Evolutionary conservation across 2,797 vertebrate genomes (phyloP), one percentile per base, ranked within the genome.

Genomic region (Neostethus bicornis): DNA sequence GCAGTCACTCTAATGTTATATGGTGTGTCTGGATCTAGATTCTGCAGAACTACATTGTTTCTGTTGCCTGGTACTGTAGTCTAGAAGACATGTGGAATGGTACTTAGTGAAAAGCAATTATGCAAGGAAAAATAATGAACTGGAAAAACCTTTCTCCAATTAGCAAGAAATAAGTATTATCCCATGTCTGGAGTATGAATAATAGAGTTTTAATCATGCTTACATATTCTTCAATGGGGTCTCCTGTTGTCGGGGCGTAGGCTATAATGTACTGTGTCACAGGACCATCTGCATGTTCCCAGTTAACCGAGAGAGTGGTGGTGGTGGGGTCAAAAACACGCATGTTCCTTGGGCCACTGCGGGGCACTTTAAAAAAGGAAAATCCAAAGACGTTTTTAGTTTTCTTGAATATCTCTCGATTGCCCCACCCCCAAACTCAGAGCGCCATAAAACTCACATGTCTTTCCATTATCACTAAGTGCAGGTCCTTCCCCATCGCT

Each of bases 161-260:
- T 38, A 32, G 5, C 50, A 1, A 44, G 2, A 48, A 21, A 7
- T n/a, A 3, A 1, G 2, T 34, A 19, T 14, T 3, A 8, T 54
- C 5, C 46, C 2, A 6, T 11, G 1, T 11, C 25, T 5, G 7
- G 16, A 38, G 48, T 3, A 1, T 8, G 25, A 21, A 10, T 39
- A 20, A 29, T 35, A 1, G 11, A 50, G 12, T 21, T 45, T 5
- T 37, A 31, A 37, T 51, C 2, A 51, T 46, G 89, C 96, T 93
- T 92, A 99, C 97, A 43, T 90, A 94, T 92, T 96, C 96, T 69
- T 98, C 96, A 0, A 98, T 98, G 25, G 96, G 96, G 61, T 98
- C 96, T 59, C 97, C 97, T 26, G 90, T 92, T 6, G 92, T 96
- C 48, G 91, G 94, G 51, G 95, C 95, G 37, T 98, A 99, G 78